phyloP scores from a whole-genome alignment of 2,797 vertebrate genomes.

The Pseudotriccus pelzelni region DNA sequence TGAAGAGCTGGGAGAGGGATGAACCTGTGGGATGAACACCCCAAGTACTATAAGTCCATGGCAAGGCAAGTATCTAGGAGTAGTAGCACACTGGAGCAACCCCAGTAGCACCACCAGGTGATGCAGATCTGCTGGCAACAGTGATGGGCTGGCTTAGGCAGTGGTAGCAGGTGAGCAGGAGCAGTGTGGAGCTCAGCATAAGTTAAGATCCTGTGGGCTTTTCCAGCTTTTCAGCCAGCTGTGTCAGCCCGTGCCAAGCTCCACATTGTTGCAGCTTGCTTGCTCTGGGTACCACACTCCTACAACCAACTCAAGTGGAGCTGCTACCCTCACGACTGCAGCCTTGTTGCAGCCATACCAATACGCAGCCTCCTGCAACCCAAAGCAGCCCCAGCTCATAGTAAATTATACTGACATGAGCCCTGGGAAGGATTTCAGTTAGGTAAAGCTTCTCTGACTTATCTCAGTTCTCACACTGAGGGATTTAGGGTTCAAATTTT shows the following conservation, averaged over 20 bases:
- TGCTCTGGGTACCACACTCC: background rate
- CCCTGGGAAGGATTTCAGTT: background rate
- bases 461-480: background rate
- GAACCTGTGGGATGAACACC: background rate
- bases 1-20: background rate
- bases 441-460: background rate
- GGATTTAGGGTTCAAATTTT: background rate
- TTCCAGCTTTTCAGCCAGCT: background rate
- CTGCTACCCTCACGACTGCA: rapidly evolving
- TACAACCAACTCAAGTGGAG: rapidly evolving
- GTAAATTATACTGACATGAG: rapidly evolving
- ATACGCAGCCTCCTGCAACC: rapidly evolving
- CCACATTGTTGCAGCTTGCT: background rate
- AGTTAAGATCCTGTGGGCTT: background rate
- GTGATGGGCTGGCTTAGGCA: background rate
- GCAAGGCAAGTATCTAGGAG: background rate
- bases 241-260: background rate
- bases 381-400: background rate
- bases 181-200: background rate
- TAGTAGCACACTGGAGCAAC: background rate
- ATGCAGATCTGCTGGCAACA: background rate
- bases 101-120: rapidly evolving
- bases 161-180: rapidly evolving
- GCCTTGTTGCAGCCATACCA: background rate
- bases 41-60: background rate